Evolutionary conservation across 2,888 invertebrate species (phyloP), one percentile per base, ranked within the genome.

Genomic region (Cheilosia soror): DNA sequence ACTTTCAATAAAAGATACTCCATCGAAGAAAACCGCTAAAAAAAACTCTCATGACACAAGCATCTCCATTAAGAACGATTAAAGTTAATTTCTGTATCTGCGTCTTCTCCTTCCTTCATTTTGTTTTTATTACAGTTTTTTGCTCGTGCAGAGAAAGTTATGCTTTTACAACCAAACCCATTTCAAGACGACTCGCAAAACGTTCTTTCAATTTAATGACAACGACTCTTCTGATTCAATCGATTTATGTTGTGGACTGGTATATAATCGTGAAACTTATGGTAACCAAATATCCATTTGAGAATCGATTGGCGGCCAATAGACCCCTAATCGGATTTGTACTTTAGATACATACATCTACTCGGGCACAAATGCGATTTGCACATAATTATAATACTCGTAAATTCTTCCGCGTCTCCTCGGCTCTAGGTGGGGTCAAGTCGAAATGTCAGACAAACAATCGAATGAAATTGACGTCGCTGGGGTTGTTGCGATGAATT

Each of bases 381-480:
- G 33, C 40, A 68, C 51, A 37, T 3, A 40, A 37, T 37, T 37
- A 66, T n/a, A 40, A 51, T 47, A n/a, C 25, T 51, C 9, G 25
- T 20, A 44, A 58, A 49, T 13, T 49, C 27, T 47, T 58, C 44
- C 44, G 40, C 42, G 51, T 27, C 27, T 3, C 9, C 25, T 31
- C 47, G 27, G 25, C 60, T 27, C 9, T 13, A n/a, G 11, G 27
- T 20, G 31, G 42, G 78, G 71, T 71, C 63, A 78, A 65, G 25
- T 63, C 78, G 33, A 71, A 71, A 65, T 78, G 71, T 72, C 78
- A 79, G 58, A 33, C 69, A 68, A 42, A 69, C 65, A 79, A 79
- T 72, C 72, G 65, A 57, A 65, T 79, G 65, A 72, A 71, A 72
- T 71, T 11, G 9, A 37, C 37, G 37, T 37, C 37, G 37, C 37